A percentile compares a stretch with the other conserved stretches of the same genome.
Conservation (phyloP, 1,140 invertebrate genomes). For the Tetragnatha versicolor region DNA sequence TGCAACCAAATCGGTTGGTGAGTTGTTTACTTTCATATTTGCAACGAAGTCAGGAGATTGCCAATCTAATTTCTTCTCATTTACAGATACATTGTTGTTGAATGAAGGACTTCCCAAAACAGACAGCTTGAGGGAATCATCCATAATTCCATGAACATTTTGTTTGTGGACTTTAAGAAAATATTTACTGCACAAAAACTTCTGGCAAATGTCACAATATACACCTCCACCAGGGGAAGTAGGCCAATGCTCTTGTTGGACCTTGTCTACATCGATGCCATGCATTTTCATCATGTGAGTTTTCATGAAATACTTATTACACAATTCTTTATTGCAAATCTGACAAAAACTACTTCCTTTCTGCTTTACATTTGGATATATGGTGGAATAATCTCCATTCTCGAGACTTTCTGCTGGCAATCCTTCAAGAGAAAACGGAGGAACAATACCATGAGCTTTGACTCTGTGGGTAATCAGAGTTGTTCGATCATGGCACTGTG, state of each 20-base stretch:
- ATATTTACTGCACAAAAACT: slow-evolving; percentile 97
- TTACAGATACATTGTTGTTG: not conserved
- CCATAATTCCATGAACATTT: slow-evolving; percentile 94
- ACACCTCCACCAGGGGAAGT: slow-evolving; percentile 84
- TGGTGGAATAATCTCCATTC: slow-evolving; percentile 16
- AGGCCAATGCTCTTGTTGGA: slow-evolving; percentile 66
- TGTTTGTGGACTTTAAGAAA: slow-evolving; percentile 96
- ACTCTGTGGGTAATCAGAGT: slow-evolving; percentile 16
- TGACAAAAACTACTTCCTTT: slow-evolving; percentile 85
- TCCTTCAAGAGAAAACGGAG: too few species aligned
- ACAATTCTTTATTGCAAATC: slow-evolving; percentile 98
- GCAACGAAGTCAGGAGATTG: slow-evolving; percentile 72
- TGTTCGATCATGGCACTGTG: slow-evolving; percentile 34
- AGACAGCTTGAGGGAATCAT: slow-evolving; percentile 66
- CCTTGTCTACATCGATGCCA: slow-evolving; percentile 82
- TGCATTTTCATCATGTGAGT: slow-evolving; percentile 99
- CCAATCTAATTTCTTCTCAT: slow-evolving; percentile 27
- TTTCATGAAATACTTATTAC: slow-evolving; percentile 99
- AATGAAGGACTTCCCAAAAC: slow-evolving; percentile 8
- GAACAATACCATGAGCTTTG: slow-evolving; percentile 44
- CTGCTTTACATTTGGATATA: not conserved
- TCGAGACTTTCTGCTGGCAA: slow-evolving; percentile 21
- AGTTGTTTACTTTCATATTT: slow-evolving; percentile 86
- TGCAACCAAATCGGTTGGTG: slow-evolving; percentile 81
- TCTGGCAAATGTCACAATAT: slow-evolving; percentile 95